These are phyloP conservation scores for Temnopleurus reevesii DNA, from an alignment of 53 echinoderm and acorn worm genomes.

Conservation along the genomic window DNA sequence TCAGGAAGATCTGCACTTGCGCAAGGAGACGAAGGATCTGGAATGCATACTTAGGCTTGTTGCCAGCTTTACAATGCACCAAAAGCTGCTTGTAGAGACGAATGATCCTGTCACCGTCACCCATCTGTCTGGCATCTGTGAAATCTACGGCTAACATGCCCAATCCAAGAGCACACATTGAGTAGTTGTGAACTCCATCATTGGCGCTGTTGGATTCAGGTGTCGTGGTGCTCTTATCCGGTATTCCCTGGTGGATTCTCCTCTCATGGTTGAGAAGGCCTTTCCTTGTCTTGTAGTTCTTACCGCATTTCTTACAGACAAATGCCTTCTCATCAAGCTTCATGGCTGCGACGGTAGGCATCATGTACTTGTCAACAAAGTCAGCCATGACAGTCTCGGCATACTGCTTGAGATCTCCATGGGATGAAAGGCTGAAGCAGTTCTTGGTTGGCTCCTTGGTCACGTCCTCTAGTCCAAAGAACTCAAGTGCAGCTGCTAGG, in stretches of 20 bases:
- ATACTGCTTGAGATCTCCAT: conserved; percentile 44
- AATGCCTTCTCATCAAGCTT: conserved; percentile 8
- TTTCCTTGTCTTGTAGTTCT: conserved; percentile 47
- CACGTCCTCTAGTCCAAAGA: conserved; percentile 59
- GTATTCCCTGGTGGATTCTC: conserved; percentile 55
- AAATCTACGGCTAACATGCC: not conserved
- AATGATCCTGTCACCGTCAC: not conserved
- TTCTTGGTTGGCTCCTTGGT: conserved; percentile 55
- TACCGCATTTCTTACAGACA: conserved; percentile 49
- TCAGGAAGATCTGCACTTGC: not conserved
- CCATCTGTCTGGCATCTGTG: not conserved
- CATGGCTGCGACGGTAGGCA: conserved; percentile 60
- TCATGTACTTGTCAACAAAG: conserved; percentile 62
- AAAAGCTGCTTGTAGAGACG: not conserved
- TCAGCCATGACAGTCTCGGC: conserved; percentile 7
- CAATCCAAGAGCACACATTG: not conserved
- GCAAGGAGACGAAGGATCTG: not conserved
- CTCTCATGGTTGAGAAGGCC: conserved; percentile 59
- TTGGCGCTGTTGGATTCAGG: not conserved
- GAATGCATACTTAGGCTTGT: not conserved
- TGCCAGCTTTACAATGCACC: not conserved
- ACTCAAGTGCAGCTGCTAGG: conserved; percentile 62
- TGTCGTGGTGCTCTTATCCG: not conserved
- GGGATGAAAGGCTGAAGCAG: conserved; percentile 4
- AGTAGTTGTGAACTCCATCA: not conserved